A percentile compares a stretch with the other conserved stretches of the same genome.
Evolutionary conservation across 2,888 invertebrate genomes (phyloP).

Genomic region (Orgyia antiqua): DNA sequence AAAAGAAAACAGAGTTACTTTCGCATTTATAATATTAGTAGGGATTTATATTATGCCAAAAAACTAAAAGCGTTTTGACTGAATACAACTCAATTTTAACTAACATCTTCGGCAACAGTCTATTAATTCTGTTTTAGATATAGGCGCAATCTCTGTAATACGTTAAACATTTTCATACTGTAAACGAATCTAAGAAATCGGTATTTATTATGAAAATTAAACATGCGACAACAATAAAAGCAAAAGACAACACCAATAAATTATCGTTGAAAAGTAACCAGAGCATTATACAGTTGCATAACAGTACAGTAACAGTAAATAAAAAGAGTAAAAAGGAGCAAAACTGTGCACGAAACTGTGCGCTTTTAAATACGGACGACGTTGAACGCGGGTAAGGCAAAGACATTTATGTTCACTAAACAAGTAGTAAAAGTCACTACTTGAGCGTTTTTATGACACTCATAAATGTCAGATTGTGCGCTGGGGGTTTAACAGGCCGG

Average conservation of each 20-base stretch:
- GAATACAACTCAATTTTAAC: no score
- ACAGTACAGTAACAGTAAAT: slow-evolving; percentile 72
- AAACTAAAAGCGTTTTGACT: no score
- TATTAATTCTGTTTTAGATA: no score
- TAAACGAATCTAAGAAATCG: no score
- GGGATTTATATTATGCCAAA: no score
- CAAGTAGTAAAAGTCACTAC: slow-evolving; percentile 80
- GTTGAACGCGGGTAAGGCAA: slow-evolving; percentile 74
- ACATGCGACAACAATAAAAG: slow-evolving; percentile 61
- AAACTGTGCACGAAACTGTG: slow-evolving; percentile 72
- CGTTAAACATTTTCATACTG: no score
- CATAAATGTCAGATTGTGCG: slow-evolving; percentile 79
- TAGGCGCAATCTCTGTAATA: no score
- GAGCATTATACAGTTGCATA: slow-evolving; percentile 76
- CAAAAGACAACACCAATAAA: slow-evolving; percentile 68
- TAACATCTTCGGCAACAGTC: no score
- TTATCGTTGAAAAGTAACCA: slow-evolving; percentile 73
- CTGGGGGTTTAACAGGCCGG: slow-evolving; percentile 59
- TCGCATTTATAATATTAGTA: no score
- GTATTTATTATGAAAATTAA: no score
- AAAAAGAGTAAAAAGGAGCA: slow-evolving; percentile 70
- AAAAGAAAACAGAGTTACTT: no score
- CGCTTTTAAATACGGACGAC: slow-evolving; percentile 77
- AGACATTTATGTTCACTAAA: slow-evolving; percentile 80
- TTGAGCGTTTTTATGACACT: slow-evolving; percentile 79